phyloP scores from a whole-genome alignment of 2,888 invertebrate genomes.

The Andrena marginata region DNA sequence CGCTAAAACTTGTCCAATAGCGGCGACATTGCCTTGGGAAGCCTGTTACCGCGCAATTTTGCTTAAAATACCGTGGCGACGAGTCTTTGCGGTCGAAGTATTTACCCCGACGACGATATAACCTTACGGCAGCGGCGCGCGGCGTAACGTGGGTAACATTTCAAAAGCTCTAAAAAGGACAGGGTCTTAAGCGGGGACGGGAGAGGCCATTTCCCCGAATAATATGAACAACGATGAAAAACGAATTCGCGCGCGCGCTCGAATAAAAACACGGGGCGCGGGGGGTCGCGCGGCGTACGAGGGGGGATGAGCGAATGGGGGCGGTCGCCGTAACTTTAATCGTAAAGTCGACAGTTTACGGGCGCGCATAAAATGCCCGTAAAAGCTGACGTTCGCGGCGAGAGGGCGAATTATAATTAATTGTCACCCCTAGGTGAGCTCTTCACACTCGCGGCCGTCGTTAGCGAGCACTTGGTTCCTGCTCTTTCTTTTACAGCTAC shows the following conservation, averaged over 20 bases:
- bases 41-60: conserved; percentile 65
- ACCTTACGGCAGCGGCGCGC: conserved; percentile 48
- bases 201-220: conserved; percentile 37
- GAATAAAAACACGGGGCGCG: conserved; percentile 53
- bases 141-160: conserved; percentile 46
- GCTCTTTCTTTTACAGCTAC: background rate
- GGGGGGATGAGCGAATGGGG: background rate
- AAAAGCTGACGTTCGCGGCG: conserved; percentile 20
- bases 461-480: background rate
- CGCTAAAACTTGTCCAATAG: conserved; percentile 67
- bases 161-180: conserved; percentile 37
- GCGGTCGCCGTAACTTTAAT: conserved; percentile 53
- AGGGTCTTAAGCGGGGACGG: conserved; percentile 31
- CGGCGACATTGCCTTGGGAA: conserved; percentile 60
- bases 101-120: conserved; percentile 67
- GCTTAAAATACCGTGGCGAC: conserved; percentile 52
- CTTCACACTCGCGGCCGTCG: background rate
- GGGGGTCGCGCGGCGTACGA: background rate
- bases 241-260: conserved; percentile 31
- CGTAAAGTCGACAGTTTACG: conserved; percentile 57
- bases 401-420: conserved; percentile 52
- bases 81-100: conserved; percentile 61
- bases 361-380: conserved; percentile 46
- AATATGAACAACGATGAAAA: conserved; percentile 27
- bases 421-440: conserved; percentile 18